phyloP scores from a whole-genome alignment of 2,888 invertebrate genomes.

The Macropis europaea region DNA sequence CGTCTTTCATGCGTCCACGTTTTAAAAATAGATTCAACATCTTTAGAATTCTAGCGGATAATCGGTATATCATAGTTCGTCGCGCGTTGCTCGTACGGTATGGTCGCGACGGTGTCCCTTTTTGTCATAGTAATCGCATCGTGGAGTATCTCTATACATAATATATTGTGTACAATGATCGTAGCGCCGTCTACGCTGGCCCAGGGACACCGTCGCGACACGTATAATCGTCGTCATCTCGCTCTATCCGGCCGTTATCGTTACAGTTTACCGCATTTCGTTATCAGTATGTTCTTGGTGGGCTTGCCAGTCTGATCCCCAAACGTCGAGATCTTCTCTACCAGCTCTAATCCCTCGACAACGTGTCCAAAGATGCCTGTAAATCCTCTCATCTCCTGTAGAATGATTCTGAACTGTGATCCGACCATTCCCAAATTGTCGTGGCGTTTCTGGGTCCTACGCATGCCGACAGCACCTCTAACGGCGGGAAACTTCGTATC shows the following conservation, averaged over 20 bases:
- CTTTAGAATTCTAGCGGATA: conserved; percentile 76
- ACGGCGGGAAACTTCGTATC: conserved; percentile 89
- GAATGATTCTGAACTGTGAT: conserved; percentile 90
- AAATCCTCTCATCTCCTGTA: conserved; percentile 91
- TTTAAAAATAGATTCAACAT: conserved; percentile 79
- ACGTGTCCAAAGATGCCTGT: conserved; percentile 91
- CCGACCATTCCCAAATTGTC: conserved; percentile 91
- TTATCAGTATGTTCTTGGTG: conserved; percentile 87
- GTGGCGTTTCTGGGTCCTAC: conserved; percentile 89
- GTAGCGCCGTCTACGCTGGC: too few species aligned
- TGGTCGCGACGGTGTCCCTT: conserved; percentile 47
- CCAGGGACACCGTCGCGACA: conserved; percentile 54
- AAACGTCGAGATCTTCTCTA: conserved; percentile 88
- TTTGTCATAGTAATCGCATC: conserved; percentile 27
- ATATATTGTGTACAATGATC: conserved; percentile 3
- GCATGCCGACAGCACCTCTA: conserved; percentile 90
- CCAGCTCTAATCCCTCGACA: conserved; percentile 88
- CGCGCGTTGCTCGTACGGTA: too few species aligned
- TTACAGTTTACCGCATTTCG: conserved; percentile 88
- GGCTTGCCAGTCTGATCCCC: conserved; percentile 90
- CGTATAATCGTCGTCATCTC: conserved; percentile 42
- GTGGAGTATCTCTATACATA: conserved; percentile 19
- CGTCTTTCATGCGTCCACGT: conserved; percentile 70
- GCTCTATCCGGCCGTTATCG: too few species aligned
- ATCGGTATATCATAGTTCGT: too few species aligned